Evolutionary conservation across 2,113 vertebrate species (phyloP).

Genomic region (Turdus rufiventris): DNA sequence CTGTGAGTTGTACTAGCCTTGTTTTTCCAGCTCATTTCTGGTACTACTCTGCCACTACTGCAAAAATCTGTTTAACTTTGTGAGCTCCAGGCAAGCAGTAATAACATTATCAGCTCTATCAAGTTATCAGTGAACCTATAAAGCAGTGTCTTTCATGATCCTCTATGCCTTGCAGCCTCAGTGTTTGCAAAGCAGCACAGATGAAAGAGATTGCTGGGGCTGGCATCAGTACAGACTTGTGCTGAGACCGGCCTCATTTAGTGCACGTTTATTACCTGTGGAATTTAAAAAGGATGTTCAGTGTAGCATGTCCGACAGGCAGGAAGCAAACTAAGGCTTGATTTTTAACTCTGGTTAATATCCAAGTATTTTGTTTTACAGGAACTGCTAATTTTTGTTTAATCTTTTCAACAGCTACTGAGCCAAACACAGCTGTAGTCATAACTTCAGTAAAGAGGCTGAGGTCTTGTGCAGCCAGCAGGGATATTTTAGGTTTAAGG

Average conservation of each 20-base stretch:
- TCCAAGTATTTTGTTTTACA: slow-evolving; percentile 40
- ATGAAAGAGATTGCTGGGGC: slow-evolving; percentile 61
- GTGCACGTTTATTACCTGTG: slow-evolving; percentile 72
- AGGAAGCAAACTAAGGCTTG: slow-evolving; percentile 69
- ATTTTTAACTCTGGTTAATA: slow-evolving; percentile 53
- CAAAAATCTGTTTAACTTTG: slow-evolving; percentile 3
- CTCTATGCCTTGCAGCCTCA: background rate
- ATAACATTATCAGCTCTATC: slow-evolving; percentile 26
- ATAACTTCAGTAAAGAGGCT: background rate
- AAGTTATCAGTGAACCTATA: slow-evolving; percentile 1
- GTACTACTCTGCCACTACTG: background rate
- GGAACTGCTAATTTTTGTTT: slow-evolving; percentile 59
- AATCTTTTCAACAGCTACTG: slow-evolving; percentile 37
- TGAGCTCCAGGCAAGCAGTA: background rate
- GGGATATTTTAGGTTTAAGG: background rate
- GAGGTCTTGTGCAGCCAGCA: background rate
- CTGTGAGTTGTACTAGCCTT: slow-evolving; percentile 11
- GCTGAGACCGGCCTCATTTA: slow-evolving; percentile 49
- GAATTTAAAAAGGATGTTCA: slow-evolving; percentile 71
- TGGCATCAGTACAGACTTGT: slow-evolving; percentile 64
- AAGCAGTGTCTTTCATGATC: background rate
- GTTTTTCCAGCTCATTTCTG: slow-evolving; percentile 21
- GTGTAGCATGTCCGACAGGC: slow-evolving; percentile 60
- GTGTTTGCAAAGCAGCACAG: slow-evolving; percentile 28
- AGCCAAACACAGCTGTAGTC: background rate